Percentiles rank a stretch among this genome's conserved stretches.
phyloP scores from a whole-genome alignment of 2,888 invertebrate species.

The Hydrotaea cyrtoneurina region DNA sequence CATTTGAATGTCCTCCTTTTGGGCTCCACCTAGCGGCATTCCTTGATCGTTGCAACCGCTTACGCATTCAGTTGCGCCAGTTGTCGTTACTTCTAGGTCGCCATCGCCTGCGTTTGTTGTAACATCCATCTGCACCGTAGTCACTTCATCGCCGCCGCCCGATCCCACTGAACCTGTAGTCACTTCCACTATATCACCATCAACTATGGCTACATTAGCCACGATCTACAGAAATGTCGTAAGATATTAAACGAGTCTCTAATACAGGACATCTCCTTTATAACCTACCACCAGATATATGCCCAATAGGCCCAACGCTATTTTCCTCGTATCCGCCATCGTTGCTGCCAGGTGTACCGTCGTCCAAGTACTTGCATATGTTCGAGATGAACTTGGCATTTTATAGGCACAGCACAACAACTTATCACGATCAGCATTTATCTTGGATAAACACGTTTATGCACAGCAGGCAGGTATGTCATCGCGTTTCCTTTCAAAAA shows the following conservation, averaged over 20 bases:
- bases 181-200: neutral
- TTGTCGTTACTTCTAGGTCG: neutral
- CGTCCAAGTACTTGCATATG: constrained; percentile 38
- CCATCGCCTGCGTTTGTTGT: neutral
- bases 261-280: neutral
- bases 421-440: constrained; percentile 53
- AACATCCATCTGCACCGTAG: neutral
- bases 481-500: constrained; percentile 34
- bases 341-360: constrained; percentile 42
- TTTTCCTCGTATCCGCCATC: constrained; percentile 22
- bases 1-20: neutral
- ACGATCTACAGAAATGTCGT: constrained; percentile 39
- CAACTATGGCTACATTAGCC: constrained; percentile 4
- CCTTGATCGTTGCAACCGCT: constrained; percentile 43
- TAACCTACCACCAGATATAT: constrained; percentile 51
- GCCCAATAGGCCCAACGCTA: constrained; percentile 14
- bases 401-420: constrained; percentile 54
- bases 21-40: no score
- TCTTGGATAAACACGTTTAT: constrained; percentile 52
- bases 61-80: constrained; percentile 38
- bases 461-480: constrained; percentile 42
- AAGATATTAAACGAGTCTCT: neutral
- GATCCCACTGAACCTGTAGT: neutral
- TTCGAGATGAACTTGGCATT: neutral
- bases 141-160: neutral